Evolutionary conservation across 2,888 invertebrate genomes (phyloP).

Genomic region (Steinernema scapterisci): DNA sequence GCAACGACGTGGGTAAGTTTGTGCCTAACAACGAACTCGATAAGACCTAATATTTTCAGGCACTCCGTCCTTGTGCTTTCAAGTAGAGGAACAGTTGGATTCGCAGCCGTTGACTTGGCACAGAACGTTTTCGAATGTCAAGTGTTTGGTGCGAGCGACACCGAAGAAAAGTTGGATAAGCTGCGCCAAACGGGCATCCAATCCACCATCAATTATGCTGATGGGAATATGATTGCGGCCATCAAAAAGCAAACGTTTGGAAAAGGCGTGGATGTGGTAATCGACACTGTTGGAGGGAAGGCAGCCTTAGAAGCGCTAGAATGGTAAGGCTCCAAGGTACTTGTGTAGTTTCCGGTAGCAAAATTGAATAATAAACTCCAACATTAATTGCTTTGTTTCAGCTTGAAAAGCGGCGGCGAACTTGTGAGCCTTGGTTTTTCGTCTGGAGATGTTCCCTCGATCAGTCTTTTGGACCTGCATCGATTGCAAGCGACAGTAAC

Average conservation of each 20-base stretch:
- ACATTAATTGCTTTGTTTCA: constrained; percentile 67
- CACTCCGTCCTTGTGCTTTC: constrained; percentile 75
- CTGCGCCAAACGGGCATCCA: constrained; percentile 75
- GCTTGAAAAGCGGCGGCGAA: constrained; percentile 73
- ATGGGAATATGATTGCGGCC: constrained; percentile 71
- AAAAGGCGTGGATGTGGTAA: constrained; percentile 74
- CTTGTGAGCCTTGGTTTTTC: constrained; percentile 72
- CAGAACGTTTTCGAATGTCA: constrained; percentile 76
- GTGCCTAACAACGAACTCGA: background rate
- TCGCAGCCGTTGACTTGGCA: constrained; percentile 77
- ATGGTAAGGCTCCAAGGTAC: constrained; percentile 71
- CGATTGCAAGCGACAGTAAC: constrained; percentile 42
- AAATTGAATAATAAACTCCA: too few relatives aligned
- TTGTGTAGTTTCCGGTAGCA: too few relatives aligned
- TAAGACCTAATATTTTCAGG: constrained; percentile 61
- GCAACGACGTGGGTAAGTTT: constrained; percentile 64
- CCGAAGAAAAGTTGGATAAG: constrained; percentile 73
- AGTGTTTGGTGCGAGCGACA: constrained; percentile 77
- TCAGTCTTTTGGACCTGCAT: constrained; percentile 67
- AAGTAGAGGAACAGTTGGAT: constrained; percentile 74
- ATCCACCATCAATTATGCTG: constrained; percentile 74
- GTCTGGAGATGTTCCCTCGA: constrained; percentile 71
- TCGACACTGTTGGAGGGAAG: constrained; percentile 75
- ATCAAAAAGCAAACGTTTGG: constrained; percentile 73
- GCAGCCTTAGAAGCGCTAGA: constrained; percentile 73